Evolutionary conservation across 2,888 invertebrate genomes (phyloP).

Genomic region (Archips crataeganus): DNA sequence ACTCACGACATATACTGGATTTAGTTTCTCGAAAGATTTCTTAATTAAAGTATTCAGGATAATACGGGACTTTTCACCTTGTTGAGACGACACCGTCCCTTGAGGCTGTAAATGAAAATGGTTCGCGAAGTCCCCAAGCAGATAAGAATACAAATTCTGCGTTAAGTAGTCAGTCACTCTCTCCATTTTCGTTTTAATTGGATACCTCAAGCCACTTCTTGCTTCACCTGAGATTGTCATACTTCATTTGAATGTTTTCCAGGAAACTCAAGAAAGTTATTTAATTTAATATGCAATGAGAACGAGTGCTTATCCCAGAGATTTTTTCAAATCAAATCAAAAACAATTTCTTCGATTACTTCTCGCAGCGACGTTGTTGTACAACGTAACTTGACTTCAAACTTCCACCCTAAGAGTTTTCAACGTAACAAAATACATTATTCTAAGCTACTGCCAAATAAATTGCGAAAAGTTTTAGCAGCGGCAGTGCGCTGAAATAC

Average conservation of each 20-base stretch:
- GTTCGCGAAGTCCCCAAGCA: constrained; percentile 30
- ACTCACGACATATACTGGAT: not conserved
- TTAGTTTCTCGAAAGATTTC: not conserved
- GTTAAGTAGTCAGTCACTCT: constrained; percentile 28
- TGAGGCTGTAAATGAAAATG: constrained; percentile 35
- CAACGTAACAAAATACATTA: constrained; percentile 19
- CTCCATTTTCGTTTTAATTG: constrained; percentile 34
- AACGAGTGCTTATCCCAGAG: not conserved
- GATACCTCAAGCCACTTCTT: constrained; percentile 9
- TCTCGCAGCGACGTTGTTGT: not conserved
- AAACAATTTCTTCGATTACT: not conserved
- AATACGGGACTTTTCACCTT: constrained; percentile 25
- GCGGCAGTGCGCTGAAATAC: constrained; percentile 47
- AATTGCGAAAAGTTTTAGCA: constrained; percentile 48
- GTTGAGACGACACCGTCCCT: constrained; percentile 14
- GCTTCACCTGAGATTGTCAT: constrained; percentile 19
- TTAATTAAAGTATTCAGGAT: constrained; percentile 25
- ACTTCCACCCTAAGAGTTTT: constrained; percentile 10
- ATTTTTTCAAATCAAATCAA: not conserved
- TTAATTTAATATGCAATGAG: constrained; percentile 9
- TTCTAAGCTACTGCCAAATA: constrained; percentile 43
- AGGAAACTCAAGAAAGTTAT: not conserved
- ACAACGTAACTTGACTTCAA: not conserved
- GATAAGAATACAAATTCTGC: constrained; percentile 38
- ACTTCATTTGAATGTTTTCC: constrained; percentile 2